phyloP scores from a whole-genome alignment of 2,888 invertebrate species.

The Oxycera nigricornis region DNA sequence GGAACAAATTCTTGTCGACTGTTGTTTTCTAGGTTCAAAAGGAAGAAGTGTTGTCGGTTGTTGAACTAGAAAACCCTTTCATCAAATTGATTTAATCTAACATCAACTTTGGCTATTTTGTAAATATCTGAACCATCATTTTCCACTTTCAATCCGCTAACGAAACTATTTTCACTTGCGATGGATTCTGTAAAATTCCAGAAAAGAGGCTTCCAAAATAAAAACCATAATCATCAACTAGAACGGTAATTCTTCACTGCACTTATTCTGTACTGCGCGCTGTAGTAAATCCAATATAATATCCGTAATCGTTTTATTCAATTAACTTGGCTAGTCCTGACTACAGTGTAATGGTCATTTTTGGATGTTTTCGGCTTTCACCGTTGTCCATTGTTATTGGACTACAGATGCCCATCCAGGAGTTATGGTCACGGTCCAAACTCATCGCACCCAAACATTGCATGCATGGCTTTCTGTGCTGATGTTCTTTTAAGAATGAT shows the following conservation, averaged over 20 bases:
- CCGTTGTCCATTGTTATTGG: neutral
- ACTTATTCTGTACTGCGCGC: too few relatives aligned
- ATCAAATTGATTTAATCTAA: too few relatives aligned
- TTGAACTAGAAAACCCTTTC: neutral
- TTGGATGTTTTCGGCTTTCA: constrained; percentile 40
- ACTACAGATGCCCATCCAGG: neutral
- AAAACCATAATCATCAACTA: too few relatives aligned
- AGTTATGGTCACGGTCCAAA: constrained; percentile 1
- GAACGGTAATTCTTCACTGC: too few relatives aligned
- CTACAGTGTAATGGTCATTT: constrained; percentile 22
- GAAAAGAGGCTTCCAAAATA: too few relatives aligned
- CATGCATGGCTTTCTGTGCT: constrained; percentile 3
- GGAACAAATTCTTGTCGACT: neutral
- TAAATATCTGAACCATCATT: too few relatives aligned
- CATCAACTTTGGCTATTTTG: too few relatives aligned
- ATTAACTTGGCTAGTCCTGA: constrained; percentile 49
- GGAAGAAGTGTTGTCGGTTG: neutral
- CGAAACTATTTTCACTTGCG: too few relatives aligned
- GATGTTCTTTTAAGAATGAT: constrained; percentile 50
- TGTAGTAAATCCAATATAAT: constrained; percentile 38
- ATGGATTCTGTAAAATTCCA: too few relatives aligned
- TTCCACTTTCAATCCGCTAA: too few relatives aligned
- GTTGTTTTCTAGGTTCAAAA: neutral
- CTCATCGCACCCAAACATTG: neutral
- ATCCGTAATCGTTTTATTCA: constrained; percentile 50